Conservation (phyloP, 2,113 vertebrate species). For the Sebastes fasciatus region DNA sequence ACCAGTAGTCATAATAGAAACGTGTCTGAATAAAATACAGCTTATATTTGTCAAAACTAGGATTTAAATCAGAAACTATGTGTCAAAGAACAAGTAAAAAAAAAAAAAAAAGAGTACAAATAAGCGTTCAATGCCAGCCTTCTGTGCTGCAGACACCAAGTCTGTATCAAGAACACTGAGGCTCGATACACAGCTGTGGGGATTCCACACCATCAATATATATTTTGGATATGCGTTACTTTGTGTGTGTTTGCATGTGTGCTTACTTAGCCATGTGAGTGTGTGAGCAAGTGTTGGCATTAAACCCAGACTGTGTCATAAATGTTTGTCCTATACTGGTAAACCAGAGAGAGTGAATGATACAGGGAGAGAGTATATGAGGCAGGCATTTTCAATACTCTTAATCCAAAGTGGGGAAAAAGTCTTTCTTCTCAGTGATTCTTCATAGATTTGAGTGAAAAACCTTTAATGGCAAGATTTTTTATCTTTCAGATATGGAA, state of each 20-base stretch:
- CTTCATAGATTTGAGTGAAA: slow-evolving; percentile 8
- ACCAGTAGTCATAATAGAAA: background rate
- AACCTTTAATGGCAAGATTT: slow-evolving; percentile 1
- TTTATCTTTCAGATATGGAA: slow-evolving; percentile 4
- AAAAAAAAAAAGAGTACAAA: background rate
- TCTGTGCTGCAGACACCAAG: background rate
- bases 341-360: background rate
- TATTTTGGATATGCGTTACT: background rate
- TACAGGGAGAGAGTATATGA: background rate
- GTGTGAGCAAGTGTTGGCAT: background rate
- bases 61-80: background rate
- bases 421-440: background rate
- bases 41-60: background rate
- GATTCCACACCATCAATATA: background rate
- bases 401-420: background rate
- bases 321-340: slow-evolving; percentile 5
- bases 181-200: background rate
- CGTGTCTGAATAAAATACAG: background rate
- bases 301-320: slow-evolving; percentile 14
- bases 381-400: slow-evolving; percentile 4
- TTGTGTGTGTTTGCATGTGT: background rate
- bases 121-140: background rate
- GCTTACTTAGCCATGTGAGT: background rate
- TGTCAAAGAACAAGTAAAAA: background rate
- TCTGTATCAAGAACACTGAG: background rate